Base-by-base conservation (phyloP, 2,113 vertebrate genomes). In the Sebastes fasciatus region DNA sequence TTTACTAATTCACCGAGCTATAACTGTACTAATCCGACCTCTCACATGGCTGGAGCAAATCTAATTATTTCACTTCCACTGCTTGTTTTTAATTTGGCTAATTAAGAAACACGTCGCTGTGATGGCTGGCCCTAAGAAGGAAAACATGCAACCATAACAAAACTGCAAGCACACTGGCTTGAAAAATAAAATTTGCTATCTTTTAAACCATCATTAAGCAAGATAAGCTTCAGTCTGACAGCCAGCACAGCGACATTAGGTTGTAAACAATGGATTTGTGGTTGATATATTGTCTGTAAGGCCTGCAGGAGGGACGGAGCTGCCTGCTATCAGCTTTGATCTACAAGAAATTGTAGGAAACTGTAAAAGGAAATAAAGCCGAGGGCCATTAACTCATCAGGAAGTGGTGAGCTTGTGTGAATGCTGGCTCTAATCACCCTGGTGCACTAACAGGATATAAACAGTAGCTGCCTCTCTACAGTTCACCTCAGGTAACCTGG, bases 261-360 rank as follows among this genome's bases (percentile, higher is more conserved):
- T 6, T 17, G 17, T 21, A n/a, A 74, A 77, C 2, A 1, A 62
- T 3, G 1, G 12, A 17, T 77, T 60, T 71, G 21, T 34, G 43
- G 75, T 43, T 19, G 40, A 76, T 77, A 58, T 26, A 43, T 34
- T 45, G 40, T 21, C 17, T 70, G 51, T 34, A 70, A 64, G 10
- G 68, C 55, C 78, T 84, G 64, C 40, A 58, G 81, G 55, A 71
- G 60, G 43, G 5, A 54, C 5, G 54, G 62, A 34, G 55, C 66
- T 17, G 81, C 40, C 61, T 64, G 63, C 63, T 68, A 76, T 87
- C 80, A 43, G 64, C 86, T 92, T 92, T 87, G 91, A 94, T 94
- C 90, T 87, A 43, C 43, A 48, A 67, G 89, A 80, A 80, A 87
- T 67, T 84, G 77, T 91, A 92, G 94, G 87, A 93, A 94, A 91